These are phyloP conservation scores for Sternarchorhynchus goeldii DNA, from an alignment of 2,797 vertebrate genomes.

Conservation along the genomic window DNA sequence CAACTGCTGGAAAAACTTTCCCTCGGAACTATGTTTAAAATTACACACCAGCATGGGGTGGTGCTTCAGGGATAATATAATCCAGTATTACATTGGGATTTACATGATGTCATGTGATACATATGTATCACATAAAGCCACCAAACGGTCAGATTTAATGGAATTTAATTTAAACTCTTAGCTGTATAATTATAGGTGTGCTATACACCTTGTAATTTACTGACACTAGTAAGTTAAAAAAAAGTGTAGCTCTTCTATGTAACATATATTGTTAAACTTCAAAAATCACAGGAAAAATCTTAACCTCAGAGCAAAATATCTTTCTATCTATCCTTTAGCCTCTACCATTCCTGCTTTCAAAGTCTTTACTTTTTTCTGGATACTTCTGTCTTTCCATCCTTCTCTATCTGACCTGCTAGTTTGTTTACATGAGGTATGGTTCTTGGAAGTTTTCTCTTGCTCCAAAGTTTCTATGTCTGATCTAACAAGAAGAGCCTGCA, in stretches of 20 bases:
- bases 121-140: constrained; percentile 2
- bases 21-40: constrained; percentile 14
- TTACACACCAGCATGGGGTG: neutral
- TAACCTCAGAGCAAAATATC: constrained; percentile 33
- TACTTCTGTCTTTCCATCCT: constrained; percentile 4
- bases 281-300: neutral
- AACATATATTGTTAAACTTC: constrained; percentile 1
- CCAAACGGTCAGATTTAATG: no score
- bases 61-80: neutral
- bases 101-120: constrained; percentile 18
- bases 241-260: neutral
- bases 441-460: neutral
- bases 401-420: constrained; percentile 27
- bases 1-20: constrained; percentile 26
- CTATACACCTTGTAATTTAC: constrained; percentile 11
- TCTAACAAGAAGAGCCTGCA: neutral
- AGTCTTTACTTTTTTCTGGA: constrained; percentile 40
- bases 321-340: constrained; percentile 29
- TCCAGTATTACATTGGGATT: constrained; percentile 7
- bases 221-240: neutral
- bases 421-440: constrained; percentile 40
- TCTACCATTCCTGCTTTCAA: constrained; percentile 11
- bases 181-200: neutral
- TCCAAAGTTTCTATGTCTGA: constrained; percentile 34
- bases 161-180: no score